Base-by-base conservation (phyloP, 2,113 vertebrate species). In the Arvicanthis niloticus region DNA sequence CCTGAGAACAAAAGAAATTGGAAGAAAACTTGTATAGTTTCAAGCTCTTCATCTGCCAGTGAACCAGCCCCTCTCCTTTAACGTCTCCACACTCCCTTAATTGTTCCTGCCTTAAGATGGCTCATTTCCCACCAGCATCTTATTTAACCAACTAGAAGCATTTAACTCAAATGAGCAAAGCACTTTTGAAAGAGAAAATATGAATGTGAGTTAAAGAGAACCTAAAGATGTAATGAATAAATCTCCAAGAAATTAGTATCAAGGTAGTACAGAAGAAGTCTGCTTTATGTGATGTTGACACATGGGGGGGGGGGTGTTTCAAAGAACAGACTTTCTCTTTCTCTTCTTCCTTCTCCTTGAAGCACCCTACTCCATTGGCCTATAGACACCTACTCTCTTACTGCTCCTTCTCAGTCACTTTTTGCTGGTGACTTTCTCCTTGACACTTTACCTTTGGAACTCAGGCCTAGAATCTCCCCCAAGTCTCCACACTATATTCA, bases 121-220 rank as follows among this genome's bases (percentile, higher is more conserved):
- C 37, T 34, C 60, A 34, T 45, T 12, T 51, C 68, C n/a, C 40
- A 29, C 21, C 34, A 1, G 65, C 7, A 4, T 34, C 31, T 22
- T 24, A 6, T 2, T 9, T 42, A 37, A 60, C 60, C 22, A 8
- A 37, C 11, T 4, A 22, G 67, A 48, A 48, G 73, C 53, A 89
- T 19, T 19, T 31, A 48, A 68, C 48, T 76, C 40, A 24, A 29
- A 12, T 26, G 34, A 62, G 10, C 40, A 62, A 56, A 70, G 42
- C 84, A 19, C 13, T 89, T 87, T 84, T 80, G 34, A 85, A 91
- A 87, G 88, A 81, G 19, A 72, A 98, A 96, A 92, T 40, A 76
- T 1, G 22, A 84, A 87, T 70, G 24, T 22, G n/a, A 93, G 87
- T 82, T 85, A 93, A 88, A 88, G 80, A 73, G n/a, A 93, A 82